Evolutionary conservation across 2,888 invertebrate species (phyloP), one percentile per base, ranked within the genome.

Genomic region (Mechanitis messenoides): DNA sequence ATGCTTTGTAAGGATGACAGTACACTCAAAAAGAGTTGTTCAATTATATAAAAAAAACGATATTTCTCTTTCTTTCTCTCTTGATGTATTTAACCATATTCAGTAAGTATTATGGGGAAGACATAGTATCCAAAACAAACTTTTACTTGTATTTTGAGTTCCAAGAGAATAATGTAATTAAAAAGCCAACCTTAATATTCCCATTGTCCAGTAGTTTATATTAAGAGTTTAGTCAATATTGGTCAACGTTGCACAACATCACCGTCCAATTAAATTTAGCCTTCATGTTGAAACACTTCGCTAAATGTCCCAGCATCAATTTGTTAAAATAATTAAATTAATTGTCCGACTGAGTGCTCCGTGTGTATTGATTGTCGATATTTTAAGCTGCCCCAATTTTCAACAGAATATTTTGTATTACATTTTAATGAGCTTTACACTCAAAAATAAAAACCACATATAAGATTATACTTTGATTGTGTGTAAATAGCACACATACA

Each of bases 151-250:
- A 9, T 42, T 42, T 42, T 5, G 9, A 42, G 42, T 42, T 3
- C 42, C 11, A 42, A 42, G 42, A 42, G 42, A 42, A 42, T 42
- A 42, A 42, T 42, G 11, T 50, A 28, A 50, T 63, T 70, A 69
- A 65, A 28, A 50, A 35, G 35, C 3, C 35, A 35, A 31, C 28
- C 31, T 31, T 66, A 65, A 70, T 71, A 75, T 74, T 77, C 80
- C 74, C 74, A 74, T 66, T 71, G 74, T 83, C 85, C 84, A 87
- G 87, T 86, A 85, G 72, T 74, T 74, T 80, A 76, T 85, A 86
- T 87, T 82, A 87, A 86, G 83, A 83, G 86, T 81, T 79, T 78
- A 74, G 85, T 83, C 81, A 87, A 87, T 85, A 86, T 87, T 86
- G 82, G 81, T 83, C 80, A 80, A 77, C 80, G 81, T 80, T 79